These are phyloP conservation scores for Scaptomyza cyrtandrae DNA, from an alignment of 2,888 invertebrate species.

Conservation along the genomic window DNA sequence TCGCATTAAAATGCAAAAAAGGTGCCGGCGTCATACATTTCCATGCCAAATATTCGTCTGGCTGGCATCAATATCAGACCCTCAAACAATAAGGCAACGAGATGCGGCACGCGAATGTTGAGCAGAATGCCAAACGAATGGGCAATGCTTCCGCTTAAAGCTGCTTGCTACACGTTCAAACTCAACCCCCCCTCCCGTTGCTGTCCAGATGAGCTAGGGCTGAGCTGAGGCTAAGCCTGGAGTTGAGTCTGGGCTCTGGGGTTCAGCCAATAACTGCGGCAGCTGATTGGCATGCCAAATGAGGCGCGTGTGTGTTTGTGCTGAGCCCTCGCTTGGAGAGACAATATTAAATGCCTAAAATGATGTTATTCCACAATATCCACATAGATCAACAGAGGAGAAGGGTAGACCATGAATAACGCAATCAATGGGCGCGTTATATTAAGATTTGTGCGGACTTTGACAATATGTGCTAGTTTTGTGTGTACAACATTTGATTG, in stretches of 20 bases:
- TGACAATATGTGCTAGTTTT: conserved; percentile 33
- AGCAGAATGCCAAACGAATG: conserved; percentile 56
- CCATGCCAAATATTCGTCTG: conserved; percentile 36
- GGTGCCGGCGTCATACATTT: conserved; percentile 54
- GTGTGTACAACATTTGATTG: conserved; percentile 5
- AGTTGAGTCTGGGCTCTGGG: conserved; percentile 18
- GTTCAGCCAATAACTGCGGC: conserved; percentile 60
- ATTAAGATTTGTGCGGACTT: conserved; percentile 26
- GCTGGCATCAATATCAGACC: conserved; percentile 41
- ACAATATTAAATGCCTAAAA: conserved; percentile 58
- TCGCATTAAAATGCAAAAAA: conserved; percentile 69
- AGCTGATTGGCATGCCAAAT: conserved; percentile 75
- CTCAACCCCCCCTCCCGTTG: conserved; percentile 12
- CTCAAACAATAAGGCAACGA: conserved; percentile 40
- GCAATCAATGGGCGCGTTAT: conserved; percentile 42
- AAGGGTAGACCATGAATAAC: conserved; percentile 28
- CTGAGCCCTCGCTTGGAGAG: conserved; percentile 15
- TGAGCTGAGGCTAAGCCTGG: conserved; percentile 11
- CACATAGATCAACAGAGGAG: background rate
- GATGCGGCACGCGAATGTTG: conserved; percentile 55
- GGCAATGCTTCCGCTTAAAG: conserved; percentile 58
- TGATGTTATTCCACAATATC: conserved; percentile 48
- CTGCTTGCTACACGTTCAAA: conserved; percentile 13
- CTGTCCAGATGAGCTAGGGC: conserved; percentile 2
- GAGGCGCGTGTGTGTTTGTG: conserved; percentile 42